Evolutionary conservation across 2,113 vertebrate genomes (phyloP).

Genomic region (Brienomyrus brachyistius): DNA sequence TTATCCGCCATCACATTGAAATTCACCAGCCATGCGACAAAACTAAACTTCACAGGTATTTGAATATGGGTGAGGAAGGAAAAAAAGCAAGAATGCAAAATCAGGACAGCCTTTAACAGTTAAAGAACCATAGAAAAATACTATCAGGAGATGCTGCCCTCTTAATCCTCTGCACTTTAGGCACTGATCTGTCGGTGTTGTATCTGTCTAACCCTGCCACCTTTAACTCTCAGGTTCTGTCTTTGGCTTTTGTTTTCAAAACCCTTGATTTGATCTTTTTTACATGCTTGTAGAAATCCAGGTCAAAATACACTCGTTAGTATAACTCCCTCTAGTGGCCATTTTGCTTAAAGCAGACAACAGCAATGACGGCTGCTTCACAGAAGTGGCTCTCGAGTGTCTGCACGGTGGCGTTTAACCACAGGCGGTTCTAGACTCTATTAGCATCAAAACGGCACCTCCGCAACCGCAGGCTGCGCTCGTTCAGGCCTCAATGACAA

Average conservation of each 20-base stretch:
- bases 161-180: neutral
- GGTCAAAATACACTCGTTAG: neutral
- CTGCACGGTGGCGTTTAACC: neutral
- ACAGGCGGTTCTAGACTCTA: neutral
- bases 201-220: neutral
- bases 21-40: neutral
- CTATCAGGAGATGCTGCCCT: neutral
- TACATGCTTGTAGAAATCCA: neutral
- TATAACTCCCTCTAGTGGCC: slow-evolving; percentile 14
- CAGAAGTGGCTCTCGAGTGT: neutral
- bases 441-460: neutral
- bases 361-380: neutral
- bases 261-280: neutral
- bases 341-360: neutral
- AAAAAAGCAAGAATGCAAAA: neutral
- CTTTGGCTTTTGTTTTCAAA: neutral
- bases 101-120: neutral
- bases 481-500: neutral
- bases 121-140: neutral
- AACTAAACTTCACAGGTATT: neutral
- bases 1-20: neutral
- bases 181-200: neutral
- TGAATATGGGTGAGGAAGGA: neutral
- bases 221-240: neutral
- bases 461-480: no score